Percentiles rank a stretch among this genome's conserved stretches.
These are phyloP conservation scores for Aphelenchoides fujianensis DNA, from an alignment of 1,140 invertebrate species.

Conservation along the genomic window DNA sequence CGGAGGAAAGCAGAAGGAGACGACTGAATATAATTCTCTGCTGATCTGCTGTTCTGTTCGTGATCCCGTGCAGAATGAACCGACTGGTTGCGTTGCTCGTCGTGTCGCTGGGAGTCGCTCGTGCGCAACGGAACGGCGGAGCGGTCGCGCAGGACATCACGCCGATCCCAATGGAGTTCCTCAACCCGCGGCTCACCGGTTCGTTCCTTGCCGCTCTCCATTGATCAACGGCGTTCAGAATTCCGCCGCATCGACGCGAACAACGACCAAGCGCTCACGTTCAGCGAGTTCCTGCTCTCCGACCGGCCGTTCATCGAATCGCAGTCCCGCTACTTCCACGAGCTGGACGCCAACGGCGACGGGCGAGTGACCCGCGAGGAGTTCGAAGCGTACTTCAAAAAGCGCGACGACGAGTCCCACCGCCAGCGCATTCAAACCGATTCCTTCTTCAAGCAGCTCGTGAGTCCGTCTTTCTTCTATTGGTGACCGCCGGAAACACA, in stretches of 20 bases:
- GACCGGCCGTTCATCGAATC: conserved; percentile 51
- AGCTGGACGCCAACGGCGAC: conserved; percentile 50
- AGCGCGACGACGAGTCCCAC: conserved; percentile 44
- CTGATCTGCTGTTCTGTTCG: no score
- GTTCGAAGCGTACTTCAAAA: conserved; percentile 46
- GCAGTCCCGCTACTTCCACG: conserved; percentile 47
- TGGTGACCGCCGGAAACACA: no score
- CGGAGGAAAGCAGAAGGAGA: no score
- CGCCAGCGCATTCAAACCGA: conserved; percentile 39
- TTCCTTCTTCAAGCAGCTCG: conserved; percentile 54
- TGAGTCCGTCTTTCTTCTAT: conserved; percentile 25
- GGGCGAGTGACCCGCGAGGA: conserved; percentile 50
- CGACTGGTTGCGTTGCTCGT: no score
- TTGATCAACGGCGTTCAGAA: conserved; percentile 24
- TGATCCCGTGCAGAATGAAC: no score
- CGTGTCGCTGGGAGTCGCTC: no score
- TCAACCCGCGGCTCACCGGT: conserved; percentile 53
- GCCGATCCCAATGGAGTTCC: conserved; percentile 50
- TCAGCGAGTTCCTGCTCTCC: conserved; percentile 51
- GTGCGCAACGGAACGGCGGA: background rate
- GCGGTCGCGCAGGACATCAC: conserved; percentile 38
- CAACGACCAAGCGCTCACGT: conserved; percentile 43
- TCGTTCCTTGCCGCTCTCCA: background rate
- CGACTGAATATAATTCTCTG: no score
- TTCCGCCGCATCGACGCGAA: conserved; percentile 55